phyloP scores from a whole-genome alignment of 2,888 invertebrate species.

The Catocala nupta region DNA sequence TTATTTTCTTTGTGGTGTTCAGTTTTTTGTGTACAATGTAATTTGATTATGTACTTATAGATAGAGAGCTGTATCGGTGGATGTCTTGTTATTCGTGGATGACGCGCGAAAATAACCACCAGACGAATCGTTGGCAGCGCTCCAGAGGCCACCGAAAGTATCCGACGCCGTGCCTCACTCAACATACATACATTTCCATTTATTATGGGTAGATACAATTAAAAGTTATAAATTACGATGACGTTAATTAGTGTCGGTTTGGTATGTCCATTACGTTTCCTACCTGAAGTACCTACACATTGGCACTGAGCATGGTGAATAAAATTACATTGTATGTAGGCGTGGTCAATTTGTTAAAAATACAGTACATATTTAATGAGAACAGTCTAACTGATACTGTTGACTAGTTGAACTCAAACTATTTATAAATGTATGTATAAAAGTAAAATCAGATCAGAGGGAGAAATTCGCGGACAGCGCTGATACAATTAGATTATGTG shows the following conservation, averaged over 20 bases:
- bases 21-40: conserved; percentile 26
- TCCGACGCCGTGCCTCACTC: conserved; percentile 65
- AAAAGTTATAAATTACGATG: conserved; percentile 31
- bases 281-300: not conserved
- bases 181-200: conserved; percentile 60
- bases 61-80: conserved; percentile 29
- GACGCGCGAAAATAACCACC: conserved; percentile 82
- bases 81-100: conserved; percentile 77
- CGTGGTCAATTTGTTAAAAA: no score
- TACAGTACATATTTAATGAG: no score
- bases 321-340: not conserved
- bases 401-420: no score
- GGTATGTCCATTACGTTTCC: not conserved
- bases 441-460: no score
- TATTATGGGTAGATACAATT: conserved; percentile 38
- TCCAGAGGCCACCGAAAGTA: conserved; percentile 80
- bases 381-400: no score
- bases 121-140: conserved; percentile 77
- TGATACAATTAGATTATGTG: no score
- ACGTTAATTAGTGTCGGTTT: conserved; percentile 14
- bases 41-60: conserved; percentile 33
- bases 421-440: no score
- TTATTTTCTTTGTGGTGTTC: conserved; percentile 18
- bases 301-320: not conserved
- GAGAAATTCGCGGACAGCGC: no score